Evolutionary conservation across 2,797 vertebrate species (phyloP).

Genomic region (Decapterus maruadsi): DNA sequence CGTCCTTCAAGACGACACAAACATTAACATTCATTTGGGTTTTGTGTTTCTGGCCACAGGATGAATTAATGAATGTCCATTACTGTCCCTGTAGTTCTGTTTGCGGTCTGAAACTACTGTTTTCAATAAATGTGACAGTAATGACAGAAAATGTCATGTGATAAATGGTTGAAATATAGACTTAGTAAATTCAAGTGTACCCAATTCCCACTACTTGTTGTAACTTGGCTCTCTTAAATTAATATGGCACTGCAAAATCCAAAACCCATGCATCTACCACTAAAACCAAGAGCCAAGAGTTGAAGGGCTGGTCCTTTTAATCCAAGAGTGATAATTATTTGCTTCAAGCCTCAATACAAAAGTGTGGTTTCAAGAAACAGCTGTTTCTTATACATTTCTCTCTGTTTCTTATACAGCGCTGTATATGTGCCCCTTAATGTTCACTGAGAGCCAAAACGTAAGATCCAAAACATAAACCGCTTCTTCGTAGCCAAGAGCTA

Average conservation of each 20-base stretch:
- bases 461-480: constrained; percentile 62
- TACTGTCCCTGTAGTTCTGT: constrained; percentile 5
- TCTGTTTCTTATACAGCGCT: constrained; percentile 62
- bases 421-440: constrained; percentile 48
- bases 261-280: constrained; percentile 47
- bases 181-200: constrained; percentile 35
- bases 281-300: constrained; percentile 44
- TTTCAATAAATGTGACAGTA: constrained; percentile 44
- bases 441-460: constrained; percentile 50
- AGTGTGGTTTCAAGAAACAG: constrained; percentile 61
- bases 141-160: constrained; percentile 29
- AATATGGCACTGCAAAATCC: constrained; percentile 34
- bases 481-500: constrained; percentile 71
- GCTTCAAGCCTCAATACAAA: constrained; percentile 56
- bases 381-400: constrained; percentile 63
- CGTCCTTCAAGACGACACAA: background rate
- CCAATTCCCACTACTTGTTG: constrained; percentile 26
- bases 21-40: background rate
- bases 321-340: constrained; percentile 66
- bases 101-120: constrained; percentile 30
- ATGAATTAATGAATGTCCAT: background rate
- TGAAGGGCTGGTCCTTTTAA: constrained; percentile 61
- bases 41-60: background rate
- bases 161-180: constrained; percentile 41
- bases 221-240: constrained; percentile 31